phyloP scores from a whole-genome alignment of 2,113 vertebrate genomes.

The Oxygymnocypris stewartii region DNA sequence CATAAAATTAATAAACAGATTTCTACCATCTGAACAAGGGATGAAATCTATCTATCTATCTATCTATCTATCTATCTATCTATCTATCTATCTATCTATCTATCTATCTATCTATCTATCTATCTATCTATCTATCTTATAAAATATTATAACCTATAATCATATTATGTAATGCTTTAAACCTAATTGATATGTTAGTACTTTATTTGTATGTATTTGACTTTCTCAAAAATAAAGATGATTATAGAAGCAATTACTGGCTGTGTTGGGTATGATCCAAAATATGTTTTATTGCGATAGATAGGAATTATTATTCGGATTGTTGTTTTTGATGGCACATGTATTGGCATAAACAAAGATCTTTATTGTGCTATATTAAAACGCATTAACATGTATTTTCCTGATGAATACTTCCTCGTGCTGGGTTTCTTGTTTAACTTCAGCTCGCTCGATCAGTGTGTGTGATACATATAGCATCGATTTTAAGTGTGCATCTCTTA shows the following conservation, averaged over 20 bases:
- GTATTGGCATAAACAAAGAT: neutral
- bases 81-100: conserved; percentile 6
- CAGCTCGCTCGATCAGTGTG: neutral
- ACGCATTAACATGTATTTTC: no score
- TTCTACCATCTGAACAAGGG: neutral
- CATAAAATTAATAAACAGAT: neutral
- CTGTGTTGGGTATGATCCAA: neutral
- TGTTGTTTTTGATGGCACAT: neutral
- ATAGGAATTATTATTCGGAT: neutral
- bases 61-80: conserved; percentile 13
- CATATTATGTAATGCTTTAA: neutral
- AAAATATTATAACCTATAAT: no score
- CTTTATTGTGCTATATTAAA: neutral
- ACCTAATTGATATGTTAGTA: neutral
- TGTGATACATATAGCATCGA: neutral
- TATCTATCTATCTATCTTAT: conserved; percentile 1
- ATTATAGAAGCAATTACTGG: neutral
- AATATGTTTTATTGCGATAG: neutral
- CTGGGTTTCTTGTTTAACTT: neutral
- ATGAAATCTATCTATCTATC: no score
- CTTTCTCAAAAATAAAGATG: neutral
- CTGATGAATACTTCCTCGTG: neutral
- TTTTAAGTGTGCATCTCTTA: neutral
- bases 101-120: neutral
- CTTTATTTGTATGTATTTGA: neutral